Base-by-base conservation (phyloP, 2,113 vertebrate genomes). In the Psettodes erumei region DNA sequence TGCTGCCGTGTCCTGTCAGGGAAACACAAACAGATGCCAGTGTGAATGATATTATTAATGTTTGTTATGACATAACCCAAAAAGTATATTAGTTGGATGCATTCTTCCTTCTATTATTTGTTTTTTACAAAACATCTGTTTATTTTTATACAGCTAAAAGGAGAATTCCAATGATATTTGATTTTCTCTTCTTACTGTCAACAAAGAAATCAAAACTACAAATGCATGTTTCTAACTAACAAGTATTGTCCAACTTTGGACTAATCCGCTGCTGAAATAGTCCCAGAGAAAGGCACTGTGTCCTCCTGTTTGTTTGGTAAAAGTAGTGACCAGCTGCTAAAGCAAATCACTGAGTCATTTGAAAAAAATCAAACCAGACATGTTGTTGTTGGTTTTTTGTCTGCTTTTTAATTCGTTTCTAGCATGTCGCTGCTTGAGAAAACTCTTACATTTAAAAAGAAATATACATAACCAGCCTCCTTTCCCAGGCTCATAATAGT, bases 401-500 rank as follows among this genome's bases (percentile, higher is more conserved):
- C 13, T 60, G 33, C 9, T 38, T 60, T 19, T 21, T 40, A 30
- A 37, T 58, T 33, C 23, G 13, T 23, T 25, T 38, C 37, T 11
- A 11, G 1, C 7, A 3, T 55, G 16, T 62, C 30, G 8, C 59
- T 43, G 23, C 15, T 43, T 16, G 32, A 56, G 55, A 38, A 38
- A 28, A 23, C 32, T 21, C n/a, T 54, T 28, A 30, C 51, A 19
- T 30, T n/a, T 18, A 35, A 35, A 58, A 12, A 10, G 2, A 37
- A n/a, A 40, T 23, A 50, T n/a, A n/a, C 47, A 37, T 33, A 51
- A 10, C 43, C 43, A 8, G 1, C 47, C 63, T 53, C 8, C 53
- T 37, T 66, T 51, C 45, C 47, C 47, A 51, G 63, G 32, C 33
- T 21, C 32, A 53, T 25, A 53, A 66, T 27, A 47, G 47, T 51